Evolutionary conservation across 1,140 invertebrate species (phyloP).

Genomic region (Carcinoscorpius rotundicauda): DNA sequence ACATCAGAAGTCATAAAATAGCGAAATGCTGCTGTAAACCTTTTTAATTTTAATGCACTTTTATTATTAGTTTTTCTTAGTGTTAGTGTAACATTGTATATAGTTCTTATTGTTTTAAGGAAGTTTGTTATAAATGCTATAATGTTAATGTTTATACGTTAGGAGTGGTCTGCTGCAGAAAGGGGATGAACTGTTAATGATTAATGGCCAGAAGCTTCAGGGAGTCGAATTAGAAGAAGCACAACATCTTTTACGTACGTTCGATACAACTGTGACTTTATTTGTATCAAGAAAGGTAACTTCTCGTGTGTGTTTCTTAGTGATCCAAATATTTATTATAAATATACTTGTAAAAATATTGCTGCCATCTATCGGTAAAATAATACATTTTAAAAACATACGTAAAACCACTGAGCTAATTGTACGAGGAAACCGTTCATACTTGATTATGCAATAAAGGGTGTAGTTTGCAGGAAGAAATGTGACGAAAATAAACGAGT

Average conservation of each 20-base stretch:
- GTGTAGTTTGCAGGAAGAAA: too few species aligned
- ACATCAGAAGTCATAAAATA: too few species aligned
- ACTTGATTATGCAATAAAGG: too few species aligned
- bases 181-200: slow-evolving; percentile 73
- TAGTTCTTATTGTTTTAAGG: neutral
- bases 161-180: slow-evolving; percentile 65
- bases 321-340: too few species aligned
- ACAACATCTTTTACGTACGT: slow-evolving; percentile 47
- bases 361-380: too few species aligned
- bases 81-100: neutral
- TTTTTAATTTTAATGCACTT: too few species aligned
- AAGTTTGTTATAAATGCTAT: slow-evolving; percentile 31
- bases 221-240: slow-evolving; percentile 64
- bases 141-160: slow-evolving; percentile 44
- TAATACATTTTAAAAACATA: too few species aligned
- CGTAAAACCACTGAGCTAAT: too few species aligned
- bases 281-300: slow-evolving; percentile 40
- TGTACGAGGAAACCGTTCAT: too few species aligned
- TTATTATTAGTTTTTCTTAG: neutral
- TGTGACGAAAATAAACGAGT: too few species aligned
- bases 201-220: slow-evolving; percentile 63
- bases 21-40: too few species aligned
- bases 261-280: slow-evolving; percentile 57
- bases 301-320: neutral
- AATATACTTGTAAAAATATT: too few species aligned